Evolutionary conservation across 2,797 vertebrate species (phyloP).

Genomic region (Leptoclinus maculatus): DNA sequence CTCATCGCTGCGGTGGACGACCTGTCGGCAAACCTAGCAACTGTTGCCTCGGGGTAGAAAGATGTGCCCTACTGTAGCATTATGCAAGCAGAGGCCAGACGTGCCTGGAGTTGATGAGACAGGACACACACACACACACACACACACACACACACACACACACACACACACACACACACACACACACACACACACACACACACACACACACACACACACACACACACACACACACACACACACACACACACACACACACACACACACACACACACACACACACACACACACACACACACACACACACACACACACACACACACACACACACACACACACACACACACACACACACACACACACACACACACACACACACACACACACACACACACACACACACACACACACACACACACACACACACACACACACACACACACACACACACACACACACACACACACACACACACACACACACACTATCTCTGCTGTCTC

Average conservation of each 20-base stretch:
- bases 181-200: constrained; percentile 12
- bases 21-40: constrained; percentile 78
- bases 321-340: constrained; percentile 8
- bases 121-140: constrained; percentile 15
- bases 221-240: constrained; percentile 12
- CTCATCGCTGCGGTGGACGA: constrained; percentile 57
- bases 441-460: constrained; percentile 16
- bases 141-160: constrained; percentile 8
- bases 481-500: constrained; percentile 40
- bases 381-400: constrained; percentile 15
- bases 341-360: constrained; percentile 14
- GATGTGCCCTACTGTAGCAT: constrained; percentile 71
- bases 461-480: constrained; percentile 8
- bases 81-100: constrained; percentile 67
- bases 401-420: constrained; percentile 8
- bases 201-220: constrained; percentile 19
- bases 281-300: constrained; percentile 9
- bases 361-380: constrained; percentile 11
- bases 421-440: constrained; percentile 6
- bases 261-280: constrained; percentile 6
- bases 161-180: constrained; percentile 12
- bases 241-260: constrained; percentile 16
- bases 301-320: constrained; percentile 16
- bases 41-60: constrained; percentile 65
- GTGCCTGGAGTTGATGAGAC: constrained; percentile 58